Percentiles rank a stretch among this genome's conserved stretches.
Conservation (phyloP, 2,797 vertebrate genomes). For the Florisuga fusca region DNA sequence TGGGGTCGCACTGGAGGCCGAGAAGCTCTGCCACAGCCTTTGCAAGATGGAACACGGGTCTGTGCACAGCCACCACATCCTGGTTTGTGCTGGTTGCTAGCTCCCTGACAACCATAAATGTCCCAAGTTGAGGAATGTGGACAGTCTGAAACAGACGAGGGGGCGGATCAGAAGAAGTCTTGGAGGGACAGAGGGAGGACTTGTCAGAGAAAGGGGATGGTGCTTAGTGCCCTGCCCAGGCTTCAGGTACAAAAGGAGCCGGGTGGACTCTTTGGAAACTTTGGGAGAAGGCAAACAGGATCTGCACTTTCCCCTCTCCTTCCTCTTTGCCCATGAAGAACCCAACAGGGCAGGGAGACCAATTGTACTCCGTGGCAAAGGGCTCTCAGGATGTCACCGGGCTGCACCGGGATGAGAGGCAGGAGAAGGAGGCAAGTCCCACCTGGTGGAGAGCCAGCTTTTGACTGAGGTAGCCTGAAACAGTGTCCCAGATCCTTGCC, state of each 20-base stretch:
- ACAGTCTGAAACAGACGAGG: not conserved
- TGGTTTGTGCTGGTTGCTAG: not conserved
- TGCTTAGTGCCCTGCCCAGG: not conserved
- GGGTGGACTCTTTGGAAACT: not conserved
- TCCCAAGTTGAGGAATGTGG: not conserved
- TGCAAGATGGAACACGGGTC: not conserved
- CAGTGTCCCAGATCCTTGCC: not conserved
- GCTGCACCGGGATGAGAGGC: not conserved
- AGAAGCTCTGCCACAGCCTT: not conserved
- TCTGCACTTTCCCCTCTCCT: not conserved
- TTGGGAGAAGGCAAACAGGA: not conserved
- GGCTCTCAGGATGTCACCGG: not conserved
- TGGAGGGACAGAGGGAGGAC: not conserved
- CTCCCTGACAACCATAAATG: not conserved
- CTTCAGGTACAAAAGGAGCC: not conserved
- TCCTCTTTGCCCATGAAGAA: not conserved
- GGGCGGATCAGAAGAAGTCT: not conserved
- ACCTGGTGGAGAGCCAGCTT: not conserved
- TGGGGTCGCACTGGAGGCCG: not conserved
- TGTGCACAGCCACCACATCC: not conserved
- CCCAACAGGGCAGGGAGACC: not conserved
- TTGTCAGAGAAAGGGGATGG: not conserved
- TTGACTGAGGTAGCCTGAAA: not conserved
- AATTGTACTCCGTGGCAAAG: not conserved
- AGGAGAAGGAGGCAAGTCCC: not conserved